Evolutionary conservation across 2,113 vertebrate species (phyloP), one percentile per base, ranked within the genome.

Genomic region (Anhinga anhinga): DNA sequence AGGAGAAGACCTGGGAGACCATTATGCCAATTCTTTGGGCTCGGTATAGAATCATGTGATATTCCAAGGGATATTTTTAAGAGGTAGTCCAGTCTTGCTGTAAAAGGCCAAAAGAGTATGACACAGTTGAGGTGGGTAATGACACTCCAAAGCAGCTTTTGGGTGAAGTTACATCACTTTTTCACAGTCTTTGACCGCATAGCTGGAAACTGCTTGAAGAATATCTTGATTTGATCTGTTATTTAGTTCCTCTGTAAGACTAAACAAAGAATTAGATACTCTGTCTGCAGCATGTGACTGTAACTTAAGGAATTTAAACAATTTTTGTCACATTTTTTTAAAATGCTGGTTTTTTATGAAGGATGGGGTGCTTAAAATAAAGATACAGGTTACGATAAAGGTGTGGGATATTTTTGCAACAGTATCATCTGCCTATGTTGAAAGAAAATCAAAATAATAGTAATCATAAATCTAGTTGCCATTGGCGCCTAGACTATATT

Each of bases 221-320:
- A 7, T 90, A 49, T 86, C 70, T 81, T 95, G n/a, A 71, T 89
- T 55, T 94, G 42, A 80, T 89, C 83, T 95, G 40, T 94, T 84
- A 90, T 58, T 92, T 91, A 20, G 70, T 78, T 97, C 77, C 69
- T 92, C 36, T 88, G 40, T 91, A 82, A 96, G 70, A 86, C 65
- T 87, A 86, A 94, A 94, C 80, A 69, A 94, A 93, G 87, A 71
- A 72, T 92, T 91, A 36, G 42, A 92, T 63, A 88, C 55, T 85
- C 62, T 95, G 25, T 91, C 52, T 71, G 59, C 26, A 85, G 66
- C 49, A 89, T 45, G 27, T 82, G 47, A 59, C 40, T 91, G 72
- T 94, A 86, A 94, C 69, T 72, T 76, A 65, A 58, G 8, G 53
- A n/a, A 90, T 90, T 94, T 81, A 77, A 84, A 96, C 62, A 86